Conservation (phyloP, 2,113 vertebrate genomes). For the Madoqua kirkii region DNA sequence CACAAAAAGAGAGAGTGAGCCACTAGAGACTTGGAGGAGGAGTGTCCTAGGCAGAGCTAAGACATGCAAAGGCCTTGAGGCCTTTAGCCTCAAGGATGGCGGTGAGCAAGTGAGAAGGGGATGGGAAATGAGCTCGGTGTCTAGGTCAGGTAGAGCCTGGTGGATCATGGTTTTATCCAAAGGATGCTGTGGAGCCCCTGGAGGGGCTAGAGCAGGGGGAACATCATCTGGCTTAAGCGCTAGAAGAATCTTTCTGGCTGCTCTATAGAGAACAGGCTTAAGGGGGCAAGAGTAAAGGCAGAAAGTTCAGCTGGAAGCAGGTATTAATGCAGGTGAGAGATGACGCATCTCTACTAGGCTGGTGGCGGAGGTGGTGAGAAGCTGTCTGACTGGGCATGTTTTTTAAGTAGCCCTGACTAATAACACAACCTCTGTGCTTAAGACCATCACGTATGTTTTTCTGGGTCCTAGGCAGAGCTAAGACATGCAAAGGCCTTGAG, state of each 20-base stretch:
- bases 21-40: background rate
- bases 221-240: background rate
- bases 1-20: background rate
- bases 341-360: background rate
- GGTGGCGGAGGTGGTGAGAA: background rate
- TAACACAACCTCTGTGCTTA: background rate
- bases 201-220: background rate
- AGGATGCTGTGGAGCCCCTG: background rate
- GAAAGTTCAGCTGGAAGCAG: background rate
- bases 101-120: background rate
- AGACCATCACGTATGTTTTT: background rate
- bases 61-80: background rate
- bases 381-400: background rate
- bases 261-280: background rate
- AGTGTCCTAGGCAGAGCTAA: background rate
- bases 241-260: background rate
- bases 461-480: background rate
- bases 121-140: too few species aligned
- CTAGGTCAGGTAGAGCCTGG: background rate
- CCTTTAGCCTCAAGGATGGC: background rate
- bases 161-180: background rate
- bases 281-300: background rate
- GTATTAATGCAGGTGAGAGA: background rate
- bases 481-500: background rate
- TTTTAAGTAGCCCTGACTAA: background rate